phyloP scores from a whole-genome alignment of 2,113 vertebrate genomes.

The Todiramphus chloris region DNA sequence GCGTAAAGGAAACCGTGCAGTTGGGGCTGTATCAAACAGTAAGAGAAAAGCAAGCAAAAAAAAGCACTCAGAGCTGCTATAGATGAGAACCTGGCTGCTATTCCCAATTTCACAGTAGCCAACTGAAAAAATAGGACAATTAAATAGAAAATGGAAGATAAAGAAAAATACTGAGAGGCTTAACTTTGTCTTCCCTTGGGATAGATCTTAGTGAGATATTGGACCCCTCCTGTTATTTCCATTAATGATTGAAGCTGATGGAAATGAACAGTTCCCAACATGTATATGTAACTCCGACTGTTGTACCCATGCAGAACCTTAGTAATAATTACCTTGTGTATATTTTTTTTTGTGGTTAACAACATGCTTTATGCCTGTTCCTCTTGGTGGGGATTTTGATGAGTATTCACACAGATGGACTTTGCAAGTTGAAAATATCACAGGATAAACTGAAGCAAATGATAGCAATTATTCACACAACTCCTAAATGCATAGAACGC shows the following conservation, averaged over 20 bases:
- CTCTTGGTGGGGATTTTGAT: background rate
- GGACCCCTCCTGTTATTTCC: background rate
- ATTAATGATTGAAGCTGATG: background rate
- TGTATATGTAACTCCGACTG: fast-evolving
- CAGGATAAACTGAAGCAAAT: background rate
- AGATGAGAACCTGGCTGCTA: background rate
- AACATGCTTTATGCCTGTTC: background rate
- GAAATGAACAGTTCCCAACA: background rate
- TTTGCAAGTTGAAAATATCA: background rate
- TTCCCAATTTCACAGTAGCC: background rate
- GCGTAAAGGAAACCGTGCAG: background rate
- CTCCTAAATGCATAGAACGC: background rate
- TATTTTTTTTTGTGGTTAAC: background rate
- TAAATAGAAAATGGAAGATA: background rate
- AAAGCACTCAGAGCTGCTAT: background rate
- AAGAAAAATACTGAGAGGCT: background rate
- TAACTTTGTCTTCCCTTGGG: background rate
- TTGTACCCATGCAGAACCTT: background rate
- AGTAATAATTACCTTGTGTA: background rate
- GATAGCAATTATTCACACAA: background rate
- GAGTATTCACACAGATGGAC: background rate
- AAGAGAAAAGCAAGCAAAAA: background rate
- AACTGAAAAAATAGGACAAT: background rate
- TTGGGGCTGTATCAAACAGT: background rate
- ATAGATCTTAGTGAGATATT: background rate